A percentile compares a stretch with the other conserved stretches of the same genome.
phyloP scores from a whole-genome alignment of 2,797 vertebrate genomes.

The Epinephelus coioides region DNA sequence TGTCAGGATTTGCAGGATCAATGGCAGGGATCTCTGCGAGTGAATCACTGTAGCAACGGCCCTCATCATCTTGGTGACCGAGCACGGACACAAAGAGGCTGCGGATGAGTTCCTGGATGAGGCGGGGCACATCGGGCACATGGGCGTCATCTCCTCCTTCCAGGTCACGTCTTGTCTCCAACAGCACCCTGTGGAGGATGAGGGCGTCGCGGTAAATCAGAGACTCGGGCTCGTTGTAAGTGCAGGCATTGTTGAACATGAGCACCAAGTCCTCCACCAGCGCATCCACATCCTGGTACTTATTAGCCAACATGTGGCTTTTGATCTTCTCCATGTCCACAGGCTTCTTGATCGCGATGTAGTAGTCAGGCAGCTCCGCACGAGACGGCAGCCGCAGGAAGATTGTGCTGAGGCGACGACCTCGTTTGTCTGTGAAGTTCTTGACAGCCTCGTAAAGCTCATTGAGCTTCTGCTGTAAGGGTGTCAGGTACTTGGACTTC shows the following conservation, averaged over 20 bases:
- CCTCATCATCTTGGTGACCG: slow-evolving; percentile 98
- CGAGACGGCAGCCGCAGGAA: slow-evolving; percentile 97
- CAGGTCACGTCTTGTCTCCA: slow-evolving; percentile 94
- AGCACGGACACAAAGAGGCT: slow-evolving; percentile 98
- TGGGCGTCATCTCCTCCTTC: slow-evolving; percentile 96
- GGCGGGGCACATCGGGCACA: slow-evolving; percentile 93
- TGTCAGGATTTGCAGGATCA: slow-evolving; percentile 91
- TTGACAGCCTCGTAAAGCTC: slow-evolving; percentile 99
- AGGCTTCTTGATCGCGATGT: slow-evolving; percentile 96
- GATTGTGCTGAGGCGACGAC: slow-evolving; percentile 96
- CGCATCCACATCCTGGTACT: slow-evolving; percentile 98
- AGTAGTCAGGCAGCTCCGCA: slow-evolving; percentile 97
- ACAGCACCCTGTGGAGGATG: slow-evolving; percentile 94
- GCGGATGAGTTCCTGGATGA: slow-evolving; percentile 97
- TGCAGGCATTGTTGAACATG: slow-evolving; percentile 99
- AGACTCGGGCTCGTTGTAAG: slow-evolving; percentile 98
- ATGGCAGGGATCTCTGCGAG: slow-evolving; percentile 95
- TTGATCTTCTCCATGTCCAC: slow-evolving; percentile 99
- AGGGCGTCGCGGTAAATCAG: slow-evolving; percentile 98
- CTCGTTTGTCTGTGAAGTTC: slow-evolving; percentile 96
- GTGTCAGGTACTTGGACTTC: slow-evolving; percentile 97
- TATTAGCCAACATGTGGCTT: slow-evolving; percentile 98
- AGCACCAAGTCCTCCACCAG: slow-evolving; percentile 98
- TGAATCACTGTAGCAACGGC: slow-evolving; percentile 98
- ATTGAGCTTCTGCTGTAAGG: slow-evolving; percentile 97